phyloP scores from a whole-genome alignment of 30 jellyfish, hydroid and myxozoan species.

The Hydractinia symbiolongicarpus region DNA sequence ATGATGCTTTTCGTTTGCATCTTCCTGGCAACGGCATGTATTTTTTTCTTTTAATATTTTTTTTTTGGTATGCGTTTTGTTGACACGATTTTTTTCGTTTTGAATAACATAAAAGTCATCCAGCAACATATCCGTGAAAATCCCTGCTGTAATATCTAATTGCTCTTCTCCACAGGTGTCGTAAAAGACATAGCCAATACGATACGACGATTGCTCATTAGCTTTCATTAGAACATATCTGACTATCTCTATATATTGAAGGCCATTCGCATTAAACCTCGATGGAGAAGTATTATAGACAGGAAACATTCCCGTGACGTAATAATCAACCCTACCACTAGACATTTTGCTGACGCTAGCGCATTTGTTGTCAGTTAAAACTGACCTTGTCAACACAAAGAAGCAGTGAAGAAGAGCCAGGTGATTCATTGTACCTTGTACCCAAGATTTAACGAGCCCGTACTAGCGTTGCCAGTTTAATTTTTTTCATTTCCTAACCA shows the following conservation, averaged over 20 bases:
- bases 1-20: neutral
- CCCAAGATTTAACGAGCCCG: too few species aligned
- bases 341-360: neutral
- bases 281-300: neutral
- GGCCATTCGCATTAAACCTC: neutral
- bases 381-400: too few species aligned
- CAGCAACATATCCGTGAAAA: too few species aligned
- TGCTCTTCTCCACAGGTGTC: neutral
- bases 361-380: neutral
- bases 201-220: conserved; percentile 3
- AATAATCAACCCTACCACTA: neutral
- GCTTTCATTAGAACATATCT: neutral
- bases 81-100: too few species aligned
- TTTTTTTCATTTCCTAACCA: too few species aligned
- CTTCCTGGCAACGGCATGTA: neutral
- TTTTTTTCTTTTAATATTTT: neutral
- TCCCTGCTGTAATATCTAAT: neutral
- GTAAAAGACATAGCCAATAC: neutral
- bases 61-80: neutral
- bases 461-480: too few species aligned
- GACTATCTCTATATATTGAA: neutral
- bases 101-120: too few species aligned
- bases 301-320: conserved; percentile 2
- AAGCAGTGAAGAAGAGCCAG: too few species aligned
- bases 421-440: too few species aligned